Percentiles rank a stretch among this genome's conserved stretches.
phyloP scores from a whole-genome alignment of 2,797 vertebrate species.

The Distichodus sexfasciatus region DNA sequence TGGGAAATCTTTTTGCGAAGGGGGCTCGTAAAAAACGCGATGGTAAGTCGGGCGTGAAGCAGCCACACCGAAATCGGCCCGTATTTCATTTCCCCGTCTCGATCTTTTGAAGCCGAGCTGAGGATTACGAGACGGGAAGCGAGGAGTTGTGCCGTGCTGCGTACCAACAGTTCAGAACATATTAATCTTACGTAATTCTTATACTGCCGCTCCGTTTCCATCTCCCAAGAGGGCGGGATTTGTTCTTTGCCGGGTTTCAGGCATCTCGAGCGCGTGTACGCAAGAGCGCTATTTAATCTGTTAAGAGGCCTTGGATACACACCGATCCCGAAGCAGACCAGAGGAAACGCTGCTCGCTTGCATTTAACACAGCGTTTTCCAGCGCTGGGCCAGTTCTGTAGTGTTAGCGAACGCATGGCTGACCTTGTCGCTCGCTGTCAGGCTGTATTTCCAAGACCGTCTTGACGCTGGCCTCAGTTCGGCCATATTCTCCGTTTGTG shows the following conservation, averaged over 20 bases:
- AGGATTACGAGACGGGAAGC: background rate
- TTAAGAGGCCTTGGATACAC: conserved; percentile 10
- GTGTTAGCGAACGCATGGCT: too few relatives aligned
- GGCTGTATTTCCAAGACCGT: background rate
- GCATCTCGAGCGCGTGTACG: background rate
- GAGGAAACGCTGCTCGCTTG: too few relatives aligned
- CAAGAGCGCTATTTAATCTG: conserved; percentile 6
- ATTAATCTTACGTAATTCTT: background rate
- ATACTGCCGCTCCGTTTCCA: background rate
- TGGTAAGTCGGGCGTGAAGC: too few relatives aligned
- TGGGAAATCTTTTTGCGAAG: too few relatives aligned
- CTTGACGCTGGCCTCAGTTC: background rate
- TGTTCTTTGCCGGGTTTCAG: background rate
- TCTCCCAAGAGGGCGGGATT: background rate
- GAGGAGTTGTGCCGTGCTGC: background rate
- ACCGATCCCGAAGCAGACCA: background rate
- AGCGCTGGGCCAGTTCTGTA: too few relatives aligned
- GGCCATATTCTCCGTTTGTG: too few relatives aligned
- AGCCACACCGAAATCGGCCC: too few relatives aligned
- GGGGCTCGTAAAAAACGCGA: too few relatives aligned
- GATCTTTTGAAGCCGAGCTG: background rate
- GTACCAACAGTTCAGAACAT: background rate
- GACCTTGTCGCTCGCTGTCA: background rate
- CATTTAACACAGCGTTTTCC: too few relatives aligned
- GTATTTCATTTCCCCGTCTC: background rate